phyloP scores from a whole-genome alignment of 2,113 vertebrate genomes.

The Lagenorhynchus albirostris region DNA sequence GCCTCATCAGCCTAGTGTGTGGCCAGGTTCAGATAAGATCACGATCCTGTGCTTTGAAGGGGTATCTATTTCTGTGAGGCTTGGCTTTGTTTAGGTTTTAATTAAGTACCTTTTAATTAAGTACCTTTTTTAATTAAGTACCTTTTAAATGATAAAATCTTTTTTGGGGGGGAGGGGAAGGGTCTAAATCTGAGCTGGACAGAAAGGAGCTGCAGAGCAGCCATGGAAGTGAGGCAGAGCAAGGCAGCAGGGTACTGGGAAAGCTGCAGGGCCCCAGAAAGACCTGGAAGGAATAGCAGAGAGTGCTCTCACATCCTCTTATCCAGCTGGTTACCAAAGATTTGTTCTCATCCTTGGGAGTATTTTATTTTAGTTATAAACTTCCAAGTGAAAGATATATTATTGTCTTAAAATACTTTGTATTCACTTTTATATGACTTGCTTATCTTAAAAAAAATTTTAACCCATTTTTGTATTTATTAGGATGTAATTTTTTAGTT shows the following conservation, averaged over 20 bases:
- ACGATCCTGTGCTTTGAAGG: neutral
- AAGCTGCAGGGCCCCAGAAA: neutral
- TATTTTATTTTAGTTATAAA: neutral
- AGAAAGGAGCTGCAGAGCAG: neutral
- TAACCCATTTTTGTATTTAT: neutral
- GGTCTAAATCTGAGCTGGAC: neutral
- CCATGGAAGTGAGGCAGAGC: neutral
- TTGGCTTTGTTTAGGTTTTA: neutral
- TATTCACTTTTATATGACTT: neutral
- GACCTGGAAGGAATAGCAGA: neutral
- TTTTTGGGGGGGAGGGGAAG: neutral
- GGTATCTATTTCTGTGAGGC: neutral
- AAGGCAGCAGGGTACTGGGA: neutral
- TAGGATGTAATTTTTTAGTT: conserved; percentile 15
- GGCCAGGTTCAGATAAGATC: neutral
- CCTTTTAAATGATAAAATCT: neutral
- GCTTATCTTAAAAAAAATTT: neutral
- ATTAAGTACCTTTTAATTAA: neutral
- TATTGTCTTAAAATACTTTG: neutral
- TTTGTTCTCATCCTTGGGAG: neutral
- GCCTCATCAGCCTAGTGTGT: neutral
- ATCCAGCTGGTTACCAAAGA: neutral
- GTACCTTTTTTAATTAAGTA: neutral
- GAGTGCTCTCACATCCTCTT: neutral
- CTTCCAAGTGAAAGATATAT: neutral